Base-by-base conservation (phyloP, 2,797 vertebrate genomes). In the Decapterus maruadsi region DNA sequence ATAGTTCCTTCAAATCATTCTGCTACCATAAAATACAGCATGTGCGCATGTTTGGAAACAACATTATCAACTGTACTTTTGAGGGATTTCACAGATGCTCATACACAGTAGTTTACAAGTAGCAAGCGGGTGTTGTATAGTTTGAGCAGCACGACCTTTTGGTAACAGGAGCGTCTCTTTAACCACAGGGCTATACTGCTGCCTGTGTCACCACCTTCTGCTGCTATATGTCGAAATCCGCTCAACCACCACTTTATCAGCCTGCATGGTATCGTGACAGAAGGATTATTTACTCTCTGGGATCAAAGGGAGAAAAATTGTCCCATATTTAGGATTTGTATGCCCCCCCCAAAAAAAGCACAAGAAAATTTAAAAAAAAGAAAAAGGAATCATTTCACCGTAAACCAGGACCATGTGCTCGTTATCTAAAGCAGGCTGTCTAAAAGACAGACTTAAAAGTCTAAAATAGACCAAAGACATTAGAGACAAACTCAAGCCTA, bases 331-430 rank as follows among this genome's bases (percentile, higher is more conserved):
- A 73, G 75, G 70, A 84, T 80, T 68, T 22, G 50, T 75, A n/a
- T 38, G 69, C 68, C 65, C 53, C 42, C 26, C 26, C 26, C 26
- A 34, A 34, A 34, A 34, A 34, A 5, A 34, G 31, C 31, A 34
- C 13, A 57, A 46, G 58, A 48, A 48, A 34, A 4, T 56, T 26
- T 40, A 62, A 76, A 73, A 75, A 64, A 57, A 45, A 58, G 38
- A 26, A 69, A 58, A 12, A 58, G 10, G 54, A 69, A 72, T 82
- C 14, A 75, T 83, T 83, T 88, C 67, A 73, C 57, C 73, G 67
- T 78, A 90, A 92, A 93, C 86, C 68, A 89, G 75, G 85, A 90
- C 87, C 90, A 90, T 92, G 87, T 93, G 90, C 82, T 90, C 69
- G 73, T 91, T 91, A 91, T 93, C 89, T 91, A 72, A 80, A 86